These are phyloP conservation scores for Lutjanus campechanus DNA, from an alignment of 2,797 vertebrate species.

Conservation along the genomic window DNA sequence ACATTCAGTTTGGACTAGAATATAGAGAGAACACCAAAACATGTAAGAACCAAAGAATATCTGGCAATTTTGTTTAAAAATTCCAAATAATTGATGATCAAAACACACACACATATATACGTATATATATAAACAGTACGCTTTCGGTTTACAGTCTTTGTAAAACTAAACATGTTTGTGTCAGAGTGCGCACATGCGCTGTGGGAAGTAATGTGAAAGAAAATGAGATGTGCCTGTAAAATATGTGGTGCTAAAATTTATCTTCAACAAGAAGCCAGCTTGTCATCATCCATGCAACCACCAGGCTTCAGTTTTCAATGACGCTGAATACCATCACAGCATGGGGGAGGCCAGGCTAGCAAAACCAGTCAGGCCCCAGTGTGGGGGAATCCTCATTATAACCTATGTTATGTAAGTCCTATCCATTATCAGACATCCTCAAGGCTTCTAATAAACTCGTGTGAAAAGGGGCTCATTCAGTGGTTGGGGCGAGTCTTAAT, in stretches of 20 bases:
- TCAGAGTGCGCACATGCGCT: not conserved
- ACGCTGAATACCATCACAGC: constrained; percentile 48
- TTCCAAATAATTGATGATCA: not conserved
- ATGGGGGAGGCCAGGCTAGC: constrained; percentile 14
- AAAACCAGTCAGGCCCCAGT: constrained; percentile 19
- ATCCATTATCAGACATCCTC: constrained; percentile 4
- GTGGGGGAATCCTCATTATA: constrained; percentile 52
- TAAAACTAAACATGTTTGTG: not conserved
- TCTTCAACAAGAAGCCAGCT: constrained; percentile 43
- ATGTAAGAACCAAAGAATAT: not conserved
- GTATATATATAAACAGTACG: too few relatives aligned
- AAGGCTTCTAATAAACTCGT: not conserved
- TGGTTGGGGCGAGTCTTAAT: not conserved
- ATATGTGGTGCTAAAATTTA: constrained; percentile 38
- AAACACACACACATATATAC: too few relatives aligned
- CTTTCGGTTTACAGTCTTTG: too few relatives aligned
- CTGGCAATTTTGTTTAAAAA: not conserved
- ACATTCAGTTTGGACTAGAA: not conserved
- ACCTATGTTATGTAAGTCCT: constrained; percentile 40
- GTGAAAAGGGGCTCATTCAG: not conserved
- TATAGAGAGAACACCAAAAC: not conserved
- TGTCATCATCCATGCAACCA: constrained; percentile 55
- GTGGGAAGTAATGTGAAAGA: not conserved
- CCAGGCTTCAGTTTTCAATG: constrained; percentile 51
- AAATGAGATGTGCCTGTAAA: constrained; percentile 37